These are phyloP conservation scores for Staurois parvus DNA, from an alignment of 2,797 vertebrate species.

Conservation along the genomic window DNA sequence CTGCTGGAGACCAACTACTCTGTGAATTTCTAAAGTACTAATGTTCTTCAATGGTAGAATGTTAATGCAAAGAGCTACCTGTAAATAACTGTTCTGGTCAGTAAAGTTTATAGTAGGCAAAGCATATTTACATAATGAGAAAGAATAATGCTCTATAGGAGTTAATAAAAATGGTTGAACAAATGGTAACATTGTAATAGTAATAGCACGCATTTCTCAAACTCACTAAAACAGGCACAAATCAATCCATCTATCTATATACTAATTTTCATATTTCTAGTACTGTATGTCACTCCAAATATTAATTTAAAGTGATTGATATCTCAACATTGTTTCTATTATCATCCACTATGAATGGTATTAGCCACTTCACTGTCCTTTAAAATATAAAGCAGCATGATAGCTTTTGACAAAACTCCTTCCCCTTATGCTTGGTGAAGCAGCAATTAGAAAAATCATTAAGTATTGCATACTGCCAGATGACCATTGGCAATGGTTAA, in stretches of 20 bases:
- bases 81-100: slow-evolving; percentile 39
- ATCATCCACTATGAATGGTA: background rate
- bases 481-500: no score
- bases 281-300: background rate
- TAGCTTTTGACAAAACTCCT: background rate
- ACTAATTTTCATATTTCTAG: no score
- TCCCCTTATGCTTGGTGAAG: background rate
- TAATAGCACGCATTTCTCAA: no score
- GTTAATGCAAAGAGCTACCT: slow-evolving; percentile 11
- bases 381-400: background rate
- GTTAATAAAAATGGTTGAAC: no score
- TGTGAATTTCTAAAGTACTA: slow-evolving; percentile 29
- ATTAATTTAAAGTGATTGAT: background rate
- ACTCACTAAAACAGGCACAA: no score
- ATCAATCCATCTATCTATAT: no score
- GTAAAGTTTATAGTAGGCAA: background rate
- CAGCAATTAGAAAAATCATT: background rate
- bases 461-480: background rate
- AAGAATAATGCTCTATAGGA: background rate
- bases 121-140: background rate
- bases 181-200: no score
- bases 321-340: no score
- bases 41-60: slow-evolving; percentile 35
- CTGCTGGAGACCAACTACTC: slow-evolving; percentile 41
- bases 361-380: background rate